These are phyloP conservation scores for Apodemia hepburni DNA, from an alignment of 2,888 invertebrate species.

Conservation along the genomic window DNA sequence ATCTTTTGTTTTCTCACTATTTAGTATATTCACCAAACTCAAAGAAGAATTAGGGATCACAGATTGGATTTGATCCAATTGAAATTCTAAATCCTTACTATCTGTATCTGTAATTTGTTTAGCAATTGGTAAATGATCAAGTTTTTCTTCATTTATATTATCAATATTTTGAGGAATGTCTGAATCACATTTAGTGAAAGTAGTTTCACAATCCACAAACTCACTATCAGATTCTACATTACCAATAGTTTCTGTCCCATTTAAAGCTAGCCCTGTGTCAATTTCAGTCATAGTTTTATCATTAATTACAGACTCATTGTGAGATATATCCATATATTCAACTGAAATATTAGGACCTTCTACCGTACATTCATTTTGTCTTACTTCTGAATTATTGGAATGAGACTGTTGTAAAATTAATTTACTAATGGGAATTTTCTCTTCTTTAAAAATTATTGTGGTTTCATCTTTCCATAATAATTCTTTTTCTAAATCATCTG, in stretches of 20 bases:
- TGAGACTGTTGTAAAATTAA: slow-evolving; percentile 43
- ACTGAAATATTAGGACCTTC: slow-evolving; percentile 44
- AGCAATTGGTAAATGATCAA: not conserved
- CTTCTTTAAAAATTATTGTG: slow-evolving; percentile 58
- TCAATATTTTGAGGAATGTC: slow-evolving; percentile 2
- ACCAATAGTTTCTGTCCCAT: slow-evolving; percentile 26
- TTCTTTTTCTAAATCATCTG: slow-evolving; percentile 65
- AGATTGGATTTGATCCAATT: not conserved
- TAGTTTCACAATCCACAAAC: slow-evolving; percentile 70
- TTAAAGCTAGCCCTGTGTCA: slow-evolving; percentile 26
- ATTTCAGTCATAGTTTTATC: slow-evolving; percentile 44
- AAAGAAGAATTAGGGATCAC: not conserved
- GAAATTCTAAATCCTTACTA: not conserved
- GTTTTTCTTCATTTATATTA: not conserved
- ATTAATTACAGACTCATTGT: slow-evolving; percentile 45
- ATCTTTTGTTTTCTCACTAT: not conserved
- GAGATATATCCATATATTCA: slow-evolving; percentile 65
- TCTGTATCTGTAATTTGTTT: not conserved
- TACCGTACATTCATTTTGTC: slow-evolving; percentile 24
- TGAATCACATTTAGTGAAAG: slow-evolving; percentile 52
- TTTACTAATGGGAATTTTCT: slow-evolving; percentile 65
- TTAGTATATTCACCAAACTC: not conserved
- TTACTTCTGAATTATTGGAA: slow-evolving; percentile 21
- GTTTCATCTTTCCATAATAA: slow-evolving; percentile 69
- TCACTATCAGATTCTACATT: slow-evolving; percentile 60